Evolutionary conservation across 2,113 vertebrate genomes (phyloP), one percentile per base, ranked within the genome.

Genomic region (Mungos mungo): DNA sequence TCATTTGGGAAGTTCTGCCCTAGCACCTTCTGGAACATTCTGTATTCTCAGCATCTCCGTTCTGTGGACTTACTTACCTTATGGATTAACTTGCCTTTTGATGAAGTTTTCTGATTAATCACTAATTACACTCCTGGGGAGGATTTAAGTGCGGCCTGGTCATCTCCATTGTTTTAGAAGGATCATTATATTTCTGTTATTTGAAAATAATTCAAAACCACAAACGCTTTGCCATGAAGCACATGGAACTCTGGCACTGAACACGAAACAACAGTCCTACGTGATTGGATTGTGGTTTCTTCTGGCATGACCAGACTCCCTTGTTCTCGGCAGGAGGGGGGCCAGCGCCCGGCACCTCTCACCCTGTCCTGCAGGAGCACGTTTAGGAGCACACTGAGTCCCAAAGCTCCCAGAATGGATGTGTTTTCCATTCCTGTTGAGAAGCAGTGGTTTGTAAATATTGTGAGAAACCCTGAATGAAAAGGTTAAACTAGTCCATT

Each of bases 401-500:
- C 50, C 3, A 14, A 47, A 92, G 45, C 54, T 87, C 87, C 95
- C 16, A 15, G 63, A 82, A 87, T n/a, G 31, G 84, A 23, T 29
- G 29, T 31, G 27, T 69, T 93, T 97, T 65, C 92, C 86, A 76
- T 71, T 92, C 79, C 77, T 68, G 25, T 52, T 92, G 88, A 82
- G 82, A 95, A 74, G 76, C 71, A 93, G 23, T 90, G 91, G 91
- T 97, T 90, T 95, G 81, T 95, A 96, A 98, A 96, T 96, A 98
- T 94, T 94, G 92, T 96, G 98, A 96, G 96, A 98, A 92, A 93
- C 93, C 87, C 88, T 95, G 88, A 92, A 96, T 96, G 97, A 97
- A 98, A 98, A 98, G 98, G 96, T 98, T 98, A 98, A 97, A 95
- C 83, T 92, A 94, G 95, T 97, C 96, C 97, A 95, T 97, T 96